Percentiles rank a stretch among this genome's conserved stretches.
These are phyloP conservation scores for Drosophila busckii DNA, from an alignment of 1,140 invertebrate genomes.

Conservation along the genomic window DNA sequence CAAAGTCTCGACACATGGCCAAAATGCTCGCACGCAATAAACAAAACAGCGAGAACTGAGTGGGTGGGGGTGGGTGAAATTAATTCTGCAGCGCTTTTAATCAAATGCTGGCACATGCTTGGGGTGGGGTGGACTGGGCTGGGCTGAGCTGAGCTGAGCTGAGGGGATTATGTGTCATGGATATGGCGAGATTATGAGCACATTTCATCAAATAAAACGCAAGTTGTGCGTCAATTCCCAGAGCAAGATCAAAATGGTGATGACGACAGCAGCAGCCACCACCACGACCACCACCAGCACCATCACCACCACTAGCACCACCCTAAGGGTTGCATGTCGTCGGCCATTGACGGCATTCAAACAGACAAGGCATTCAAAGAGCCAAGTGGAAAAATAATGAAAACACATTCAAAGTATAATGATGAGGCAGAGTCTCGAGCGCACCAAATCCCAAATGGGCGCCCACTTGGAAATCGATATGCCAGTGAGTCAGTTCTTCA, in stretches of 20 bases:
- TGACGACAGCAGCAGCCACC: constrained; percentile 15
- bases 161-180: constrained; percentile 43
- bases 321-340: constrained; percentile 30
- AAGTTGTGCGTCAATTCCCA: constrained; percentile 58
- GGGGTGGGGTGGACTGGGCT: neutral
- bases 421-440: constrained; percentile 39
- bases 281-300: constrained; percentile 12
- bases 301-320: constrained; percentile 4
- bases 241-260: constrained; percentile 65
- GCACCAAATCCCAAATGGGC: neutral
- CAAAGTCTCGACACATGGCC: constrained; percentile 7
- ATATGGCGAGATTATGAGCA: constrained; percentile 47
- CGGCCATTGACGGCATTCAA: constrained; percentile 71
- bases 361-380: constrained; percentile 78
- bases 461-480: constrained; percentile 36
- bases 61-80: constrained; percentile 39
- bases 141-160: neutral
- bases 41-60: neutral
- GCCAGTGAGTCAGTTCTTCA: constrained; percentile 7
- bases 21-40: neutral
- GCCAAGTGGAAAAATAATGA: constrained; percentile 79
- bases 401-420: constrained; percentile 77
- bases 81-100: constrained; percentile 74
- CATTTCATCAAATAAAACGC: constrained; percentile 59
- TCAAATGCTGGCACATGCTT: constrained; percentile 75